Evolutionary conservation across 2,797 vertebrate genomes (phyloP).

Genomic region (Chaenodraco wilsoni): DNA sequence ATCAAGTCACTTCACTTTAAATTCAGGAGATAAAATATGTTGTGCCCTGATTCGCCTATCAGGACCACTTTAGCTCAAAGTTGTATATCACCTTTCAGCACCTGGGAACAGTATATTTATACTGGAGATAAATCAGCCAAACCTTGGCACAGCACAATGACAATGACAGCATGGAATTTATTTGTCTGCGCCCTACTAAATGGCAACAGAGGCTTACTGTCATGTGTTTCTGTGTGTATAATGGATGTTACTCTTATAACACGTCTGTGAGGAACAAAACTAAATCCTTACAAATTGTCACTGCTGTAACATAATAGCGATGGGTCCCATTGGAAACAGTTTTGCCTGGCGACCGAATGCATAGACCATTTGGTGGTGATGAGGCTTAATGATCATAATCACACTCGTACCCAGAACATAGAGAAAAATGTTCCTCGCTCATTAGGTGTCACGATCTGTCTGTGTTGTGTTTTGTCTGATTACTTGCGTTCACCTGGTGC

Average conservation of each 20-base stretch:
- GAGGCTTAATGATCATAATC: slow-evolving; percentile 58
- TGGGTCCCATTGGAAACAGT: slow-evolving; percentile 36
- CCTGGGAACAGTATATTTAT: slow-evolving; percentile 41
- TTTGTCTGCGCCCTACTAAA: slow-evolving; percentile 52
- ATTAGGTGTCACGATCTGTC: slow-evolving; percentile 10
- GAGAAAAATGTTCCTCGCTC: slow-evolving; percentile 31
- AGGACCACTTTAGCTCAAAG: slow-evolving; percentile 27
- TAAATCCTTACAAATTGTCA: slow-evolving; percentile 67
- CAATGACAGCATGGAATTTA: slow-evolving; percentile 54
- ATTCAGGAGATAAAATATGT: slow-evolving; percentile 57
- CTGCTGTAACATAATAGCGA: slow-evolving; percentile 38
- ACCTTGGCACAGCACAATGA: slow-evolving; percentile 51
- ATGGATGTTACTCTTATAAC: slow-evolving; percentile 63
- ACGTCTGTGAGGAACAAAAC: slow-evolving; percentile 55
- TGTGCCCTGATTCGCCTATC: slow-evolving; percentile 57
- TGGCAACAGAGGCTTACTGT: slow-evolving; percentile 50
- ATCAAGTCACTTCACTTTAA: slow-evolving; percentile 49
- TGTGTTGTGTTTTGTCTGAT: no score
- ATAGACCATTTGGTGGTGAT: slow-evolving; percentile 63
- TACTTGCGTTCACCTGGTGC: no score
- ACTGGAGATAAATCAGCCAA: slow-evolving; percentile 44
- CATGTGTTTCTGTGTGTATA: slow-evolving; percentile 44
- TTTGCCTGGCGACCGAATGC: slow-evolving; percentile 53
- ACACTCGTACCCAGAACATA: slow-evolving; percentile 30
- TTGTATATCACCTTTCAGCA: slow-evolving; percentile 47